Evolutionary conservation across 1,140 invertebrate genomes (phyloP).

Genomic region (Drosophila sp.): DNA sequence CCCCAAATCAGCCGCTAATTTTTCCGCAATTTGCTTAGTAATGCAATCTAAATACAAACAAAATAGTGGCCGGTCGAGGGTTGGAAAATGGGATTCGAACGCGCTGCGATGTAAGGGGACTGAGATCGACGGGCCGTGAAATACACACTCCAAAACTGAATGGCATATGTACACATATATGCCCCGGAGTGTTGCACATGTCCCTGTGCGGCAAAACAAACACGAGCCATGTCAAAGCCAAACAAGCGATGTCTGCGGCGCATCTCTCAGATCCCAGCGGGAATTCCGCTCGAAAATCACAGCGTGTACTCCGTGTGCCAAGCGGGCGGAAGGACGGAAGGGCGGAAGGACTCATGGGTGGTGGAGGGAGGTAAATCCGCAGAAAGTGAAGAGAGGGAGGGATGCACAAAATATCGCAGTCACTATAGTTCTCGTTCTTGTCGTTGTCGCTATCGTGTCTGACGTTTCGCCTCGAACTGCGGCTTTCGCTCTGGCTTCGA

Average conservation of each 20-base stretch:
- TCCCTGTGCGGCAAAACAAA: slow-evolving; percentile 80
- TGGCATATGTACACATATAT: slow-evolving; percentile 80
- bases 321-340: background rate
- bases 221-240: slow-evolving; percentile 52
- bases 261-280: slow-evolving; percentile 83
- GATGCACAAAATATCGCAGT: background rate
- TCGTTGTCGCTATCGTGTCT: slow-evolving; percentile 40
- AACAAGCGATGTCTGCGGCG: slow-evolving; percentile 55
- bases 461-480: slow-evolving; percentile 59
- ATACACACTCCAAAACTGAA: slow-evolving; percentile 73
- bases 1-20: slow-evolving; percentile 85
- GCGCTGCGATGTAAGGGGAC: background rate
- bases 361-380: too few relatives aligned
- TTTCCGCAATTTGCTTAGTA: slow-evolving; percentile 85
- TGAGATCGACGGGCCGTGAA: slow-evolving; percentile 73
- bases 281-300: slow-evolving; percentile 77
- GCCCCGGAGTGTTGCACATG: slow-evolving; percentile 84
- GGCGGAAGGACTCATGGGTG: too few relatives aligned
- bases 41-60: slow-evolving; percentile 85
- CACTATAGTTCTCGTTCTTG: slow-evolving; percentile 6
- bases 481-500: slow-evolving; percentile 2
- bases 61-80: slow-evolving; percentile 60
- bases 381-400: background rate
- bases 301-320: slow-evolving; percentile 44
- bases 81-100: background rate